phyloP scores from a whole-genome alignment of 1,140 invertebrate genomes.

The Gryon sp. region DNA sequence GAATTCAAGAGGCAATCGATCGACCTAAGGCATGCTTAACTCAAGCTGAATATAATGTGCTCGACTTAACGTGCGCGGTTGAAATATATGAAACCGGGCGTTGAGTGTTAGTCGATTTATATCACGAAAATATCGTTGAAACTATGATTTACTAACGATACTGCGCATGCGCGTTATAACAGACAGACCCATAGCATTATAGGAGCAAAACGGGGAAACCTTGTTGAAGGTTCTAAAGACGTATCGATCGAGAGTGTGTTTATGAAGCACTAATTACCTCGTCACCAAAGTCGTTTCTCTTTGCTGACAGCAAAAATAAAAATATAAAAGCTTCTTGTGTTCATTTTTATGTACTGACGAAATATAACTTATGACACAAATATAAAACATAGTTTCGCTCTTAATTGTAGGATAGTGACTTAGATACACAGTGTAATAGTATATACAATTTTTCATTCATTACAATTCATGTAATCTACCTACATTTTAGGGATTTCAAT shows the following conservation, averaged over 20 bases:
- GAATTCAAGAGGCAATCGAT: conserved; percentile 43
- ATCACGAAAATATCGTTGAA: conserved; percentile 45
- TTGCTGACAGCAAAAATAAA: conserved; percentile 18
- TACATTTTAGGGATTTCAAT: too few relatives aligned
- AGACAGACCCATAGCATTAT: conserved; percentile 13
- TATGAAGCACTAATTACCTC: conserved; percentile 56
- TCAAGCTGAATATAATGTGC: conserved; percentile 45
- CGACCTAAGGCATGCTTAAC: conserved; percentile 33
- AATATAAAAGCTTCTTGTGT: too few relatives aligned
- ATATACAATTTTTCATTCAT: too few relatives aligned
- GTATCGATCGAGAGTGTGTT: conserved; percentile 51
- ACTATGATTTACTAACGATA: conserved; percentile 21
- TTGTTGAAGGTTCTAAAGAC: conserved; percentile 48
- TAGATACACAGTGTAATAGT: too few relatives aligned
- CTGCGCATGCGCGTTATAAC: conserved; percentile 26
- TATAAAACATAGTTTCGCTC: too few relatives aligned
- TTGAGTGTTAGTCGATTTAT: conserved; percentile 44
- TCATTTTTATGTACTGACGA: too few relatives aligned
- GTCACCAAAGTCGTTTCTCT: conserved; percentile 40
- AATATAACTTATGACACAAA: too few relatives aligned
- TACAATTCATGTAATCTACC: too few relatives aligned
- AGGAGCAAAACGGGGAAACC: conserved; percentile 42
- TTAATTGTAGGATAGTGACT: too few relatives aligned
- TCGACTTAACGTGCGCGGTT: conserved; percentile 39
- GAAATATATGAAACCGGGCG: conserved; percentile 38